Conservation (phyloP, 1,140 invertebrate species). For the Zaprionus ornatus region DNA sequence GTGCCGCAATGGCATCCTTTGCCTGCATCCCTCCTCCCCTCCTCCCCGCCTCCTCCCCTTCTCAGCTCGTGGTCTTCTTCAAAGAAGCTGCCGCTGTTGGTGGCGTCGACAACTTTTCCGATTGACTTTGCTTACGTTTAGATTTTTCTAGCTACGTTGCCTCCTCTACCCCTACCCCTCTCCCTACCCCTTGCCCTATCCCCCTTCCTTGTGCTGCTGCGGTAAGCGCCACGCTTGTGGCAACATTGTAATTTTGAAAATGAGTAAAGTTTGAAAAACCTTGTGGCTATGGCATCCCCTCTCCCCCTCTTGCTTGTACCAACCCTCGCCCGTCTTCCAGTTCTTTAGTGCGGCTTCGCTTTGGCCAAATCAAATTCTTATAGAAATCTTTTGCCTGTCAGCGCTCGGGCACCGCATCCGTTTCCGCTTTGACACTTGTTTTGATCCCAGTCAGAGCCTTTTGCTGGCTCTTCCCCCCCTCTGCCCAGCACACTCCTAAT, state of each 20-base stretch:
- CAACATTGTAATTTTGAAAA: conserved; percentile 84
- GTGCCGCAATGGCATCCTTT: conserved; percentile 34
- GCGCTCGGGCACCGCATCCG: conserved; percentile 55
- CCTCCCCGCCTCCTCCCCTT: neutral
- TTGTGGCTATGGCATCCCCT: conserved; percentile 46
- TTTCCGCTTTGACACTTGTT: conserved; percentile 79
- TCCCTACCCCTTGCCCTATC: neutral
- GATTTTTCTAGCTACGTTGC: conserved; percentile 67
- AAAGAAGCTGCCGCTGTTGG: conserved; percentile 50
- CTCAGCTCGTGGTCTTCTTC: conserved; percentile 54
- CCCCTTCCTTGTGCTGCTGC: conserved; percentile 42
- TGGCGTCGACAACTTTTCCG: conserved; percentile 71
- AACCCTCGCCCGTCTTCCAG: too few species aligned
- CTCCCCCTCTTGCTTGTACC: neutral
- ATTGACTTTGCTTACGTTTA: conserved; percentile 83
- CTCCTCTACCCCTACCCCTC: conserved; percentile 17
- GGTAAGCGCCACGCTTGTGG: conserved; percentile 74
- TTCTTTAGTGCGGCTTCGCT: conserved; percentile 29
- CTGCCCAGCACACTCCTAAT: conserved; percentile 28
- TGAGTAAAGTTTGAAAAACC: conserved; percentile 83
- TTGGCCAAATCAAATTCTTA: conserved; percentile 73
- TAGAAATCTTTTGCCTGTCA: conserved; percentile 54
- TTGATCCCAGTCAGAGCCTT: conserved; percentile 40
- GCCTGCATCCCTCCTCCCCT: conserved; percentile 22
- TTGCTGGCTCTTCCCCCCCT: neutral